Base-by-base conservation (phyloP, 2,888 invertebrate species). In the Caenorhabditis panamensis region DNA sequence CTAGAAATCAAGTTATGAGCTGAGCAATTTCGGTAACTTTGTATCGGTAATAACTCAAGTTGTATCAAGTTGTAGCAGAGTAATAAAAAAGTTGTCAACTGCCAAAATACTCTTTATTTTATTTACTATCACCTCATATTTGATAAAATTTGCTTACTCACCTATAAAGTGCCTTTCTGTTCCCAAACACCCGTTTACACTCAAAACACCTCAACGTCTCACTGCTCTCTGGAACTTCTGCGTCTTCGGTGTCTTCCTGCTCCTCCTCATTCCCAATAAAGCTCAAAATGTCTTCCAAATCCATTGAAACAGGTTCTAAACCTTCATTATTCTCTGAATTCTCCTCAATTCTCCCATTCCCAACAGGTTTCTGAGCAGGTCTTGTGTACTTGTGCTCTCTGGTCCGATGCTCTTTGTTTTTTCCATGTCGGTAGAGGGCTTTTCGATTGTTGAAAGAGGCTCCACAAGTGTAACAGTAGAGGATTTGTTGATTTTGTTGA, bases 401-500 rank as follows among this genome's bases (percentile, higher is more conserved):
- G 16, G 66, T 67, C 18, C 22, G 16, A 36, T 75, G 75, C 2
- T 59, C 20, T 9, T 51, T 66, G 1, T 31, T 0, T 16, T 61
- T 66, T 66, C 75, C 75, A 26, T 75, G 75, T 9, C 75, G 20
- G n/a, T 68, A 79, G 9, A 73, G 44, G 9, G 63, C 54, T n/a
- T 79, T 79, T 16, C 73, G 47, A 51, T 73, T 79, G 26, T 68
- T 73, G 49, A 67, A 67, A n/a, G 26, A 22, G 0, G 41, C 44
- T 22, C 79, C 79, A 37, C 79, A 79, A 0, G 67, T 58, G 59
- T 20, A 79, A 49, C 79, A 79, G 53, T 31, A 72, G 5, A 68
- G 47, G 18, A 47, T 4, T 68, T 24, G 1, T 41, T 6, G 41
- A 13, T 6, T 11, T 41, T 41, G 9, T 41, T 6, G 41, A 13